These are phyloP conservation scores for Charadrius vociferus DNA, from an alignment of 2,113 vertebrate species.

Conservation along the genomic window DNA sequence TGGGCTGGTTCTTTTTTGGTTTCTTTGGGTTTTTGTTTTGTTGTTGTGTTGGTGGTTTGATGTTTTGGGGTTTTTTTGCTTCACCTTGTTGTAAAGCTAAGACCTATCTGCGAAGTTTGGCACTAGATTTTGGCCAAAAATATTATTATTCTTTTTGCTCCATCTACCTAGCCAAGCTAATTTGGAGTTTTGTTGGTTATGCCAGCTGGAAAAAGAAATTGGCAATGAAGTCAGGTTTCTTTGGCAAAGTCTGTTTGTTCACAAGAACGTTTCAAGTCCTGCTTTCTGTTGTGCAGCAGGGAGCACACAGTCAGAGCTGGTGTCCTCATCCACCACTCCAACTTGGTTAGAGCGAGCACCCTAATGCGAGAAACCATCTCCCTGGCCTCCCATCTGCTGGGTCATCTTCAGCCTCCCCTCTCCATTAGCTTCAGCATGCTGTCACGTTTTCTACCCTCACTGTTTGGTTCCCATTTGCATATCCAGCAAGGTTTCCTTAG, in stretches of 20 bases:
- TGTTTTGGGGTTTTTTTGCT: neutral
- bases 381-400: neutral
- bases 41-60: neutral
- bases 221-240: neutral
- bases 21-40: neutral
- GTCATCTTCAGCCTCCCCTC: neutral
- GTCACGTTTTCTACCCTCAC: neutral
- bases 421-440: neutral
- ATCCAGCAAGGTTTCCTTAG: neutral
- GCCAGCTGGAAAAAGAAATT: conserved; percentile 38
- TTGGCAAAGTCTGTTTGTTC: neutral
- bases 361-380: neutral
- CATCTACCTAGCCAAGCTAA: conserved; percentile 42
- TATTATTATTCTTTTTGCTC: conserved; percentile 23
- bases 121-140: neutral
- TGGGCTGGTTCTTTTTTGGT: neutral
- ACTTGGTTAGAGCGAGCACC: neutral
- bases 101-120: neutral
- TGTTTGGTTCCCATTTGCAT: neutral
- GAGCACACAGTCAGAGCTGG: neutral
- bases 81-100: neutral
- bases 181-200: conserved; percentile 16
- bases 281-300: conserved; percentile 1
- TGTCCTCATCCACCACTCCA: neutral
- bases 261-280: neutral